A percentile compares a stretch with the other conserved stretches of the same genome.
phyloP scores from a whole-genome alignment of 1,140 invertebrate species.

The Periplaneta americana region DNA sequence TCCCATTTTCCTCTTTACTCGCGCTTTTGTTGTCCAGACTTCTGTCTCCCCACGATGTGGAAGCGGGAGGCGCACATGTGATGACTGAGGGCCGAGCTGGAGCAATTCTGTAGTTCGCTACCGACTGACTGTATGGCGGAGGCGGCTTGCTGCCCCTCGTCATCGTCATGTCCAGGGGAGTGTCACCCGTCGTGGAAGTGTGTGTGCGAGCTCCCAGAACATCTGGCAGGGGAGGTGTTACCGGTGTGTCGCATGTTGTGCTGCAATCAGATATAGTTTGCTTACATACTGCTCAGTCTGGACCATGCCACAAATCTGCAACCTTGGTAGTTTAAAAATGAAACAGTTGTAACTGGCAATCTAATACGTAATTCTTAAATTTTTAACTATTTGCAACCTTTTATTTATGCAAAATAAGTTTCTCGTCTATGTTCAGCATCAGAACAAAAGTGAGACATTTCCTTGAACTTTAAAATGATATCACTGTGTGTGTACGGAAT shows the following conservation, averaged over 20 bases:
- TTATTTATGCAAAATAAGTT: too few relatives aligned
- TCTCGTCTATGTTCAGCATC: too few relatives aligned
- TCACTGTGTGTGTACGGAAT: too few relatives aligned
- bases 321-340: too few relatives aligned
- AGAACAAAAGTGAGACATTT: too few relatives aligned
- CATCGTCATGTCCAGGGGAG: slow-evolving; percentile 12
- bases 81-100: slow-evolving; percentile 13
- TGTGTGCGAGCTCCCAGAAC: neutral
- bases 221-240: neutral
- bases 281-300: too few relatives aligned
- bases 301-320: too few relatives aligned
- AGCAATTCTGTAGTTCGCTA: neutral
- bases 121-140: neutral
- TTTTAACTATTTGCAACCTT: too few relatives aligned
- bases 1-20: neutral
- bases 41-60: neutral
- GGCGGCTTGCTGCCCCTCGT: neutral
- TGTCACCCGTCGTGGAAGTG: neutral
- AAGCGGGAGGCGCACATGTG: slow-evolving; percentile 10
- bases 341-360: too few relatives aligned
- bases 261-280: neutral
- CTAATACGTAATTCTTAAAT: too few relatives aligned
- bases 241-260: neutral
- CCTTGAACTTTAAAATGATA: too few relatives aligned
- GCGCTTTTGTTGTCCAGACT: neutral